Evolutionary conservation across 1,140 invertebrate species (phyloP).

Genomic region (Dysdera silvatica): DNA sequence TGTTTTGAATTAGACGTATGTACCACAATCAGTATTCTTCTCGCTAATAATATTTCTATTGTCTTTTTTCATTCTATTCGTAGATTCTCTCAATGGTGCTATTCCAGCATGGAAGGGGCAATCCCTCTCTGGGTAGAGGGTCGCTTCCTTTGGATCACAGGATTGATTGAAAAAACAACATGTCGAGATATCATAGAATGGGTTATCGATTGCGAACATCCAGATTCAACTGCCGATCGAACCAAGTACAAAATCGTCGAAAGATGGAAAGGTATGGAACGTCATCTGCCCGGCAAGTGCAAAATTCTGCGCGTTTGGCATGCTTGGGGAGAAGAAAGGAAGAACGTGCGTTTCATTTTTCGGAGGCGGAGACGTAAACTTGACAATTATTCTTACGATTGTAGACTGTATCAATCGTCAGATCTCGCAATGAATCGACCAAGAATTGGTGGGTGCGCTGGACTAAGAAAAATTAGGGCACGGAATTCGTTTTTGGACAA

Average conservation of each 20-base stretch:
- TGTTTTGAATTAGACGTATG: too few species aligned
- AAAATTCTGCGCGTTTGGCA: constrained; percentile 62
- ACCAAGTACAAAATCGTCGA: constrained; percentile 51
- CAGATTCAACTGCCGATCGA: not conserved
- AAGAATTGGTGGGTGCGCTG: too few species aligned
- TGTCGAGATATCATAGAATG: constrained; percentile 66
- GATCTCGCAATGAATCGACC: too few species aligned
- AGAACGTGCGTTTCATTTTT: constrained; percentile 53
- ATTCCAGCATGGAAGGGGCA: constrained; percentile 47
- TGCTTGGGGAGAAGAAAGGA: constrained; percentile 62
- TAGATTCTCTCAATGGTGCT: too few species aligned
- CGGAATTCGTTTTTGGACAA: not conserved
- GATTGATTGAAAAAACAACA: constrained; percentile 62
- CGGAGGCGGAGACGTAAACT: too few species aligned
- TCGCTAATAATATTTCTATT: too few species aligned
- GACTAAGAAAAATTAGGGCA: constrained; percentile 19
- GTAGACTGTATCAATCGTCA: too few species aligned
- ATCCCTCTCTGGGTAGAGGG: constrained; percentile 68
- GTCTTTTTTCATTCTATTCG: too few species aligned
- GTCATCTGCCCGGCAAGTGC: constrained; percentile 56
- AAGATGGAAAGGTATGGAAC: constrained; percentile 54
- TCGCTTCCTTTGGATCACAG: constrained; percentile 66
- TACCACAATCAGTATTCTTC: too few species aligned
- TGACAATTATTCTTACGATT: too few species aligned
- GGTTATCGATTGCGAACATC: constrained; percentile 47